Evolutionary conservation across 2,888 invertebrate genomes (phyloP).

Genomic region (Homarus gammarus): DNA sequence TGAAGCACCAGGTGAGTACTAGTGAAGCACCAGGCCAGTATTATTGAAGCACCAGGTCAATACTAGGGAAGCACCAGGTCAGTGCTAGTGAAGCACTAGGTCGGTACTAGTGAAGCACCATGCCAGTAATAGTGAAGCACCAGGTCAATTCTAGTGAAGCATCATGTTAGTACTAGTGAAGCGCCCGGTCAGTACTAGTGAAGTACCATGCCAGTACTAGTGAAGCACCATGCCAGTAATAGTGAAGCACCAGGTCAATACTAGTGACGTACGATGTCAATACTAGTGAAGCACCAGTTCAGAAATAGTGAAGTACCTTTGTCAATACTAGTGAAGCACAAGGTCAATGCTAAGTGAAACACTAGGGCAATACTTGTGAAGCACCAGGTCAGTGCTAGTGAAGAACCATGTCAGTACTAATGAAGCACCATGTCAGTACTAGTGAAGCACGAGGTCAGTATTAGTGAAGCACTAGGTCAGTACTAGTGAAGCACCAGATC

Average conservation of each 20-base stretch:
- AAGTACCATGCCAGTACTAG: too few relatives aligned
- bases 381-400: too few relatives aligned
- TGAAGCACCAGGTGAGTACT: not conserved
- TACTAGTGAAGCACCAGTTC: too few relatives aligned
- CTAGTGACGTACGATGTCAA: not conserved
- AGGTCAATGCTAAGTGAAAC: not conserved
- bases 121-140: too few relatives aligned
- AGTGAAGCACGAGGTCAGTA: not conserved
- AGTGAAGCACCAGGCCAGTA: not conserved
- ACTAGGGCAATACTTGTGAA: not conserved
- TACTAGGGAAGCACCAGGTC: too few relatives aligned
- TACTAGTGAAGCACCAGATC: conserved; percentile 73
- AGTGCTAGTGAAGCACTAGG: too few relatives aligned
- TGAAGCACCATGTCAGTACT: not conserved
- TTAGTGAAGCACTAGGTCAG: conserved; percentile 77
- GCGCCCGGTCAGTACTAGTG: conserved; percentile 34
- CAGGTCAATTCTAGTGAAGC: conserved; percentile 84
- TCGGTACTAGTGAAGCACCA: too few relatives aligned
- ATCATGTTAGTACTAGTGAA: too few relatives aligned
- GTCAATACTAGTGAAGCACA: not conserved
- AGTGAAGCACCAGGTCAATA: not conserved
- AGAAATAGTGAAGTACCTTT: too few relatives aligned
- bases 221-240: too few relatives aligned
- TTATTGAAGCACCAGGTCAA: too few relatives aligned
- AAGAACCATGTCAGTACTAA: not conserved